phyloP scores from a whole-genome alignment of 2,113 vertebrate genomes.

The Scalopus aquaticus region DNA sequence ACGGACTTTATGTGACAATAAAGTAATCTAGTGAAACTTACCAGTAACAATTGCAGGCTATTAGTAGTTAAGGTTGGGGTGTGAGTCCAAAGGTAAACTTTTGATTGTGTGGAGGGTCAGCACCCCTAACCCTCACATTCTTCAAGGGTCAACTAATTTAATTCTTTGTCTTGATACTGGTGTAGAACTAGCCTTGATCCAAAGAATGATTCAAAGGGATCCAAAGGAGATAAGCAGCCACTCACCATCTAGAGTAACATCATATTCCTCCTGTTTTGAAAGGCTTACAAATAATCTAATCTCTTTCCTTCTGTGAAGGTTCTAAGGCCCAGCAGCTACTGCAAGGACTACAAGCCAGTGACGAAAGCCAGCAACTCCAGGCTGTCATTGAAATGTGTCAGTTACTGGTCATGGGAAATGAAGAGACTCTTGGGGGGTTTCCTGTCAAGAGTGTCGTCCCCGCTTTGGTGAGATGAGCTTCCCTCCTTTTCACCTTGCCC shows the following conservation, averaged over 20 bases:
- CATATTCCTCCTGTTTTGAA: not conserved
- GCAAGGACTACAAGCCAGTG: slow-evolving; percentile 98
- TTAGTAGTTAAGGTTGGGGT: not conserved
- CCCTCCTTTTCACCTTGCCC: not conserved
- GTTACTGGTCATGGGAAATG: slow-evolving; percentile 98
- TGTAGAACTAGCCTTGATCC: not conserved
- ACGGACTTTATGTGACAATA: too few relatives aligned
- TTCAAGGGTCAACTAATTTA: not conserved
- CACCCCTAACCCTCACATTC: not conserved
- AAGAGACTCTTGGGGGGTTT: slow-evolving; percentile 99
- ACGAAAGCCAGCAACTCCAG: slow-evolving; percentile 98
- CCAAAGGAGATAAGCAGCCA: not conserved
- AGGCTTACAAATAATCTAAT: not conserved
- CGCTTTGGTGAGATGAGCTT: slow-evolving; percentile 91
- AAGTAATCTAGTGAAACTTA: not conserved
- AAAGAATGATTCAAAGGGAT: too few relatives aligned
- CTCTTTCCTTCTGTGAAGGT: slow-evolving; percentile 83
- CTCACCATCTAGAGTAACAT: not conserved
- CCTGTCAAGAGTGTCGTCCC: slow-evolving; percentile 99
- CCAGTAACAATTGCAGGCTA: not conserved
- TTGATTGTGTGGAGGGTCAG: not conserved
- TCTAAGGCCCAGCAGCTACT: slow-evolving; percentile 99
- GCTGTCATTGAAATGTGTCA: slow-evolving; percentile 99
- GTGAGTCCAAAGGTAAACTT: not conserved
- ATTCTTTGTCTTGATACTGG: not conserved